Evolutionary conservation across 2,888 invertebrate genomes (phyloP), one percentile per base, ranked within the genome.

Genomic region (Xylota segnis): DNA sequence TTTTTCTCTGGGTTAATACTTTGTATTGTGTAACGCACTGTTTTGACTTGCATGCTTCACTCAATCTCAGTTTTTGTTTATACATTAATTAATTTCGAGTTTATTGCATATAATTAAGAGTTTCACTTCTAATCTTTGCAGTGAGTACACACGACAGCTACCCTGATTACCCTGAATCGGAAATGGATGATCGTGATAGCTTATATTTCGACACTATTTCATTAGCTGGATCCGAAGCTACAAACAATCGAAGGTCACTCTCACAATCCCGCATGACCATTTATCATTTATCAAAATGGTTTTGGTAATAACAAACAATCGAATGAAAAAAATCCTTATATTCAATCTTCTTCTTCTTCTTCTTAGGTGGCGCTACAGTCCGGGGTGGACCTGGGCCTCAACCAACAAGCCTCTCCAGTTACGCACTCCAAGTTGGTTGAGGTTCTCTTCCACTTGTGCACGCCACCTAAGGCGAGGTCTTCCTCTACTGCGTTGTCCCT

Each of bases 221-320:
- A 58, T 87, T 92, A 87, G 91, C 92, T 63, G 92, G 92, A 47
- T 92, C 92, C 34, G 92, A 92, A 83, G 91, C 92, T 16, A 56
- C 87, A n/a, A 90, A 90, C 5, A 92, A 92, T 88, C 91, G 92
- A n/a, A 91, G 92, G 88, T 92, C 92, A 27, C 87, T 94, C 65
- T 93, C 93, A 83, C 92, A 94, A 88, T 94, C 94, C 32, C 92
- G 94, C 61, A 93, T 94, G 89, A 94, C 94, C 14, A 93, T 94
- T 50, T 94, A 94, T 89, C 94, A 94, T 88, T 94, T 94, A 66
- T 93, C 94, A 0, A 66, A 89, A 89, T 7, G 87, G 86, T 52
- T 71, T 76, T 52, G 72, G 78, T 77, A 86, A 77, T 63, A 50
- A 29, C 32, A 4, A 83, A 50, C 34, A 16, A 29, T 61, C 77